These are phyloP conservation scores for Aricia artaxerxes DNA, from an alignment of 2,888 invertebrate species.

Conservation along the genomic window DNA sequence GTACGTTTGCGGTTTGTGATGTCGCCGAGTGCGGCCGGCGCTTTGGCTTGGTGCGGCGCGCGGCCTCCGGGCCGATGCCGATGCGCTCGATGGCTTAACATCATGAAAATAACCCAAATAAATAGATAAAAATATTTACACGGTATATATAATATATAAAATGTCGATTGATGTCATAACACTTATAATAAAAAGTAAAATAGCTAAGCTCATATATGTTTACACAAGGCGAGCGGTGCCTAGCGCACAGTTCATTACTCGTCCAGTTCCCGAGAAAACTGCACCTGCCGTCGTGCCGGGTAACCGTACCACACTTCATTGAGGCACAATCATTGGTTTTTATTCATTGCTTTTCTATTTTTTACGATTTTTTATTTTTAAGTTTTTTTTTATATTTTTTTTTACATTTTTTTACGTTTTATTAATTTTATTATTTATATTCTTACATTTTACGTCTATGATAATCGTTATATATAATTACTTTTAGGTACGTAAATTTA, in stretches of 20 bases:
- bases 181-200: constrained; percentile 79
- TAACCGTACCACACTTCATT: constrained; percentile 80
- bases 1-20: constrained; percentile 76
- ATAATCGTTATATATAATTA: constrained; percentile 79
- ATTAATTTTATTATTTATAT: constrained; percentile 54
- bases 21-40: constrained; percentile 73
- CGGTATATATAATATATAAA: constrained; percentile 66
- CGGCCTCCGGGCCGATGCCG: constrained; percentile 39
- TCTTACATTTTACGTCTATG: constrained; percentile 54
- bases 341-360: constrained; percentile 69
- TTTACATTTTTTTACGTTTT: constrained; percentile 49
- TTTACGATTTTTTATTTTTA: constrained; percentile 41
- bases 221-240: constrained; percentile 69
- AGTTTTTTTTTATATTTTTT: constrained; percentile 53
- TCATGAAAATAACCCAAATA: constrained; percentile 71
- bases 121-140: constrained; percentile 78
- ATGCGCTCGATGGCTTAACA: constrained; percentile 70
- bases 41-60: constrained; percentile 71
- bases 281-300: constrained; percentile 77
- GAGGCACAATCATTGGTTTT: constrained; percentile 81
- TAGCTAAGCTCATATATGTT: constrained; percentile 80
- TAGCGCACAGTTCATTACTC: constrained; percentile 66
- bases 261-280: constrained; percentile 58
- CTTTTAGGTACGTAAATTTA: constrained; percentile 81
- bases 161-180: constrained; percentile 79